Base-by-base conservation (phyloP, 1,140 invertebrate genomes). In the Diploscapter pachys region DNA sequence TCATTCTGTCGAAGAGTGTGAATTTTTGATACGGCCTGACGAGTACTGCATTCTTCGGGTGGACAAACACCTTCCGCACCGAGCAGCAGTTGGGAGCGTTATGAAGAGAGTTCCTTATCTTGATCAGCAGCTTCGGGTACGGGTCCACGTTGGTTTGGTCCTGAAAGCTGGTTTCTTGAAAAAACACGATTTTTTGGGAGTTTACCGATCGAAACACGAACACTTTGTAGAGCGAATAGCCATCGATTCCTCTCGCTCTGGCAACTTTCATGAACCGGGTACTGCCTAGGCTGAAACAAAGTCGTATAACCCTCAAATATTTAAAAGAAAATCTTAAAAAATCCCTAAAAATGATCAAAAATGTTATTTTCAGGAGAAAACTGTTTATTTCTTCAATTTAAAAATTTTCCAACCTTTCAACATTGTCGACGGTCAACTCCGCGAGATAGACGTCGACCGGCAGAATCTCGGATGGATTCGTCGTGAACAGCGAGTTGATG, bases 181-280 rank as follows among this genome's bases (percentile, higher is more conserved):
- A 31, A 31, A 31, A 31, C 31, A 31, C 31, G 31, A 31, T 31
- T 31, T 31, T 31, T 31, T 31, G 31, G 31, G 31, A 31, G 31
- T 31, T 31, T 31, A 31, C 31, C 31, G 31, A 31, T 31, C 31
- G 31, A 31, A 97, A 93, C 0, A 93, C 95, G 91, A 98, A 98
- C 1, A 99, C 93, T 89, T 99, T 98, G 0, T 97, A 93, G 5
- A 98, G 95, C 5, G 92, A 86, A 13, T 95, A 94, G 31, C 71
- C 73, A 86, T 94, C 93, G 78, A 86, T 86, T 48, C 91, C 92
- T 71, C 91, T 90, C 2, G 93, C 94, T 85, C 93, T 87, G 3
- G 94, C 96, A 50, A 98, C 96, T 90, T 99, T 99, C 65, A 99
- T 92, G 88, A 99, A 99, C 83, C 96, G 89, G 63, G 96, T 99